Conservation (phyloP, 2,888 invertebrate species). For the Callimorpha dominula region DNA sequence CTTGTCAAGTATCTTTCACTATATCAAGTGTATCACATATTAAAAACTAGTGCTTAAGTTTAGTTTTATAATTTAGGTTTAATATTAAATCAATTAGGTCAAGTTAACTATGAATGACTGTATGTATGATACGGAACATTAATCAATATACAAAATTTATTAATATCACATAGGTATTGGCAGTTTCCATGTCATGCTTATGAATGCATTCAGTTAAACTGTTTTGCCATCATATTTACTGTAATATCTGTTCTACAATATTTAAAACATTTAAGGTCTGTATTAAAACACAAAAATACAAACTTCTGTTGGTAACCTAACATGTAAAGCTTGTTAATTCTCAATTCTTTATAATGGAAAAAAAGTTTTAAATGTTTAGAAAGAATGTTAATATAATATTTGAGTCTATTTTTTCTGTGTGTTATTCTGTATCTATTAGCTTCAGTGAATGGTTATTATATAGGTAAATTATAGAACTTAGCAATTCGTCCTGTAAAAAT, state of each 20-base stretch:
- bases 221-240: conserved; percentile 34
- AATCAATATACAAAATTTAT: conserved; percentile 5
- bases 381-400: conserved; percentile 28
- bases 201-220: conserved; percentile 6
- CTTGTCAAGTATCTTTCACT: conserved; percentile 19
- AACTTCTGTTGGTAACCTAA: conserved; percentile 11
- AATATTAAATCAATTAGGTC: background rate
- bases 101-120: background rate
- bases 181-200: background rate
- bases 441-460: conserved; percentile 31
- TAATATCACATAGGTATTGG: background rate
- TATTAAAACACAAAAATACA: conserved; percentile 11
- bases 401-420: conserved; percentile 40
- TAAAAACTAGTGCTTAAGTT: conserved; percentile 16
- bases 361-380: conserved; percentile 28
- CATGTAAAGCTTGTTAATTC: conserved; percentile 31
- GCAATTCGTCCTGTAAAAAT: conserved; percentile 22
- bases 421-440: conserved; percentile 34
- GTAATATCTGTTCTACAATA: conserved; percentile 20
- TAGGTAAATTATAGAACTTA: conserved; percentile 29
- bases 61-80: conserved; percentile 8
- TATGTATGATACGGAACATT: conserved; percentile 21
- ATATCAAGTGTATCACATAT: conserved; percentile 40
- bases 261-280: conserved; percentile 17
- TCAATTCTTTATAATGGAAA: conserved; percentile 29